A percentile compares a stretch with the other conserved stretches of the same genome.
phyloP scores from a whole-genome alignment of 2,113 vertebrate species.

The Prietella phreatophila region DNA sequence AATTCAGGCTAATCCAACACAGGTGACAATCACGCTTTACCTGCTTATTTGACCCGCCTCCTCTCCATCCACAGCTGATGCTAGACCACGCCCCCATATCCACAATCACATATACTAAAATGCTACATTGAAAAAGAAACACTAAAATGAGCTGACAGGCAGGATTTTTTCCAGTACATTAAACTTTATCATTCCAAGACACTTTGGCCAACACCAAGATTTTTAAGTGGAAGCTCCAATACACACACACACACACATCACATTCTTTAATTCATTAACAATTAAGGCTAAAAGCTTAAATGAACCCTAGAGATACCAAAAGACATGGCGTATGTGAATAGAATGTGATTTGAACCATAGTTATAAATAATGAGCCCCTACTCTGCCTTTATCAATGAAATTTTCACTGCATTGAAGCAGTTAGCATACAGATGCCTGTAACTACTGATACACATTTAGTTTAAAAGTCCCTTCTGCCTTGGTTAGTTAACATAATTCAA shows the following conservation, averaged over 20 bases:
- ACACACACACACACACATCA: background rate
- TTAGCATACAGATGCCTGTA: constrained; percentile 51
- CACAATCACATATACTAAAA: too few species aligned
- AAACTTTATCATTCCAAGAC: too few species aligned
- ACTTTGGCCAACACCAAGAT: too few species aligned
- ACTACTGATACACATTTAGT: constrained; percentile 53
- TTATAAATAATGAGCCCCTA: constrained; percentile 1
- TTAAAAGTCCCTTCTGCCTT: constrained; percentile 43
- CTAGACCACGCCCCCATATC: too few species aligned
- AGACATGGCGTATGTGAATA: background rate
- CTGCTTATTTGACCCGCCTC: too few species aligned
- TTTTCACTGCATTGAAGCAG: constrained; percentile 39
- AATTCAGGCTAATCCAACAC: too few species aligned
- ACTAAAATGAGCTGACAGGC: too few species aligned
- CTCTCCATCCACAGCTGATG: too few species aligned
- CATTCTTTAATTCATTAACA: background rate
- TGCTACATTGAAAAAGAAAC: too few species aligned
- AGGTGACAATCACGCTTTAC: too few species aligned
- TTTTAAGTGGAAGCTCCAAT: too few species aligned
- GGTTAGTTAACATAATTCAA: constrained; percentile 47
- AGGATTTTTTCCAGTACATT: too few species aligned
- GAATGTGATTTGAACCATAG: constrained; percentile 26
- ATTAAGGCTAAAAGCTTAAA: background rate
- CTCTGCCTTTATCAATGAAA: background rate
- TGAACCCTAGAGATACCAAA: background rate